A percentile compares a stretch with the other conserved stretches of the same genome.
phyloP scores from a whole-genome alignment of 2,113 vertebrate species.

The Calyptomena viridis region DNA sequence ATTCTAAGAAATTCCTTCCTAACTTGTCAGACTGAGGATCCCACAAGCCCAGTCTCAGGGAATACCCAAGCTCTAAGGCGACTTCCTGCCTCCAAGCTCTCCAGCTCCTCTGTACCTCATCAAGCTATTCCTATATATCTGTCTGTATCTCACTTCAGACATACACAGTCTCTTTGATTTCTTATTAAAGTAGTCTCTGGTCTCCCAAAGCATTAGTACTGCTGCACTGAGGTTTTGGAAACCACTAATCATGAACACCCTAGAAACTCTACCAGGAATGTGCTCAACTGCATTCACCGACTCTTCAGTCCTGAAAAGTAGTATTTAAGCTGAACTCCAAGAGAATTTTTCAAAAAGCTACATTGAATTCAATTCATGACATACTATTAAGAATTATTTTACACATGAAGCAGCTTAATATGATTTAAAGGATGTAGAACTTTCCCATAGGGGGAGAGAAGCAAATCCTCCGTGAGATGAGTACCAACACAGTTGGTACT shows the following conservation, averaged over 20 bases:
- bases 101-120: background rate
- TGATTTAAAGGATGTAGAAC: constrained; percentile 71
- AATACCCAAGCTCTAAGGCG: background rate
- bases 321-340: constrained; percentile 57
- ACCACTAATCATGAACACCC: background rate
- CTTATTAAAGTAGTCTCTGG: constrained; percentile 57
- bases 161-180: constrained; percentile 56
- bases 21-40: background rate
- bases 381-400: constrained; percentile 69
- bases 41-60: background rate
- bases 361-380: constrained; percentile 53
- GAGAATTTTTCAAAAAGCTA: constrained; percentile 66
- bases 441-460: constrained; percentile 68
- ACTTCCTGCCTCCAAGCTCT: background rate
- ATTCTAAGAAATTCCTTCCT: background rate
- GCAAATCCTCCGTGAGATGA: constrained; percentile 72
- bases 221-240: constrained; percentile 40
- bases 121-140: background rate
- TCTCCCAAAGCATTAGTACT: constrained; percentile 26
- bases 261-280: constrained; percentile 56
- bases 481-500: constrained; percentile 60
- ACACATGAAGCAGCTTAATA: constrained; percentile 72
- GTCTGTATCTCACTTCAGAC: constrained; percentile 30
- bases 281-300: background rate
- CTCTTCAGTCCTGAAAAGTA: constrained; percentile 43